Evolutionary conservation across 2,797 vertebrate genomes (phyloP).

Genomic region (Pachyuromys duprasi): DNA sequence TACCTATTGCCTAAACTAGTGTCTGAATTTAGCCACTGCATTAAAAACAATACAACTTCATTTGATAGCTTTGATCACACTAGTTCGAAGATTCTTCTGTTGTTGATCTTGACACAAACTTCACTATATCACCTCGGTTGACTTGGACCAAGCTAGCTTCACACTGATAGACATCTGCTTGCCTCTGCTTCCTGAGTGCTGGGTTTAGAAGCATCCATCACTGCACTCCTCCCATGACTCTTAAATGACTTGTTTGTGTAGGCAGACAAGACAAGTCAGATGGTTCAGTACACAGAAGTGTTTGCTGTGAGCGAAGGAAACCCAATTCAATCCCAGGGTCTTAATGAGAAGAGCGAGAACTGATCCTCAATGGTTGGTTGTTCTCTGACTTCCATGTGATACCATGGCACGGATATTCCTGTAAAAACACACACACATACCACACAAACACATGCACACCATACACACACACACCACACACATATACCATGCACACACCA

Average conservation of each 20-base stretch:
- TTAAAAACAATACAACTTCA: slow-evolving; percentile 11
- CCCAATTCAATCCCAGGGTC: not conserved
- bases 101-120: not conserved
- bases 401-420: not conserved
- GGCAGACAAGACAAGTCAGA: no score
- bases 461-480: not conserved
- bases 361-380: not conserved
- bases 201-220: not conserved
- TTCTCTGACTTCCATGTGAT: not conserved
- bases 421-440: not conserved
- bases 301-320: not conserved
- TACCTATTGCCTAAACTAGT: not conserved
- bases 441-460: no score
- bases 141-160: not conserved
- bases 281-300: not conserved
- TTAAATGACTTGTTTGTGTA: slow-evolving; percentile 22
- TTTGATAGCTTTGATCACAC: not conserved
- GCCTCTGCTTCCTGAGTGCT: not conserved
- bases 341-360: not conserved
- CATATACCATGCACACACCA: no score
- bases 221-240: not conserved
- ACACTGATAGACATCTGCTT: not conserved
- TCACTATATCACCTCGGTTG: not conserved
- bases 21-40: not conserved
- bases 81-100: not conserved